Conservation (phyloP, 1,140 invertebrate genomes). For the Schlechtendalia chinensis region DNA sequence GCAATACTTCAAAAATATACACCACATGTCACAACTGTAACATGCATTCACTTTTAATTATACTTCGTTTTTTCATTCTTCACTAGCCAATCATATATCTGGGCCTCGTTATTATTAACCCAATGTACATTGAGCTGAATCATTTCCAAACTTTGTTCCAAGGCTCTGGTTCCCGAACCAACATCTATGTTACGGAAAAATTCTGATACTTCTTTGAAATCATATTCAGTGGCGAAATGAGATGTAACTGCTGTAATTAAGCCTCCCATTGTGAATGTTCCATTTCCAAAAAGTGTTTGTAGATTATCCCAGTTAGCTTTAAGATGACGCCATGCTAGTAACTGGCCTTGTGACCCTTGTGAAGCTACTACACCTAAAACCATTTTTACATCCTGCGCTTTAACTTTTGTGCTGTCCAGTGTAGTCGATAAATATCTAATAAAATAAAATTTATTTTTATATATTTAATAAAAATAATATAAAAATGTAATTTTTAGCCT, state of each 20-base stretch:
- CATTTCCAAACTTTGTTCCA: conserved; percentile 73
- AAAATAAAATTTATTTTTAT: neutral
- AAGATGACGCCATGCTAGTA: conserved; percentile 75
- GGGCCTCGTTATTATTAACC: conserved; percentile 66
- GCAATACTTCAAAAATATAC: conserved; percentile 21
- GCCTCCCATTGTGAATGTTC: conserved; percentile 67
- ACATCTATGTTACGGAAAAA: conserved; percentile 70
- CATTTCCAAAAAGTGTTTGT: conserved; percentile 66
- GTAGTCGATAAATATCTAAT: conserved; percentile 65
- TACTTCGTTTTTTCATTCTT: conserved; percentile 54
- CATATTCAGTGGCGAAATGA: conserved; percentile 70
- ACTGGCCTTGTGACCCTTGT: conserved; percentile 67
- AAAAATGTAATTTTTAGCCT: conserved; percentile 60
- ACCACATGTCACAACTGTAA: neutral
- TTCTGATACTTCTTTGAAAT: conserved; percentile 69
- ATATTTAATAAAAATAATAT: too few species aligned
- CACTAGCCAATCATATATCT: conserved; percentile 64
- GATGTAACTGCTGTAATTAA: conserved; percentile 69
- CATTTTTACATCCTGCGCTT: conserved; percentile 68
- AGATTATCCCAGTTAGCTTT: conserved; percentile 71
- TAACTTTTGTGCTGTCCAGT: conserved; percentile 66
- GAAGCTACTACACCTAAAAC: conserved; percentile 68
- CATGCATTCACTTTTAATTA: neutral
- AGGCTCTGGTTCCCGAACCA: conserved; percentile 66
- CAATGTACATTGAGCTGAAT: conserved; percentile 77